Conservation (phyloP, 2,888 invertebrate genomes). For the Craniophora ligustri region DNA sequence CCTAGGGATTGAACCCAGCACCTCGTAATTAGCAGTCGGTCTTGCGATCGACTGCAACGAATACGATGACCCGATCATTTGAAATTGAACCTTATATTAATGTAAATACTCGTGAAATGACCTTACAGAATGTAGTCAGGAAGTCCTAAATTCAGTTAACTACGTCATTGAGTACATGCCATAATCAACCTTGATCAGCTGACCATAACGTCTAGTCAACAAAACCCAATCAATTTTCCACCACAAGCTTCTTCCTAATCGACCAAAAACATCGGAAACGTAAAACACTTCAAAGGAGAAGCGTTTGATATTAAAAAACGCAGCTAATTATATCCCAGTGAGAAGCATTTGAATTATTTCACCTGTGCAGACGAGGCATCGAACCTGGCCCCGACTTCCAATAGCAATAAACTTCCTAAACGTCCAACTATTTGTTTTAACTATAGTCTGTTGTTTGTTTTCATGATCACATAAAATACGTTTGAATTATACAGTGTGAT, state of each 20-base stretch:
- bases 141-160: no score
- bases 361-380: slow-evolving; percentile 44
- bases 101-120: no score
- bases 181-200: not conserved
- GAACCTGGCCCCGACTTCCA: slow-evolving; percentile 52
- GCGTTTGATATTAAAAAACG: slow-evolving; percentile 15
- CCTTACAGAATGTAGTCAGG: no score
- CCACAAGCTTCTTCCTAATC: not conserved
- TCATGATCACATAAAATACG: slow-evolving; percentile 43
- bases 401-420: slow-evolving; percentile 68
- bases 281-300: slow-evolving; percentile 14
- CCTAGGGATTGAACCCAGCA: no score
- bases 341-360: slow-evolving; percentile 48
- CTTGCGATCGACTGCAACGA: no score
- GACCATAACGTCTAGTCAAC: not conserved
- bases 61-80: no score
- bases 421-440: slow-evolving; percentile 57
- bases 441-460: slow-evolving; percentile 61
- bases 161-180: not conserved
- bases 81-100: no score
- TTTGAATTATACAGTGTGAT: slow-evolving; percentile 45
- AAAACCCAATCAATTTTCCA: slow-evolving; percentile 4
- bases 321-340: slow-evolving; percentile 8
- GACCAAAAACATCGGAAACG: not conserved
- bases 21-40: no score